Evolutionary conservation across 2,113 vertebrate genomes (phyloP).

Genomic region (Actinemys pallida): DNA sequence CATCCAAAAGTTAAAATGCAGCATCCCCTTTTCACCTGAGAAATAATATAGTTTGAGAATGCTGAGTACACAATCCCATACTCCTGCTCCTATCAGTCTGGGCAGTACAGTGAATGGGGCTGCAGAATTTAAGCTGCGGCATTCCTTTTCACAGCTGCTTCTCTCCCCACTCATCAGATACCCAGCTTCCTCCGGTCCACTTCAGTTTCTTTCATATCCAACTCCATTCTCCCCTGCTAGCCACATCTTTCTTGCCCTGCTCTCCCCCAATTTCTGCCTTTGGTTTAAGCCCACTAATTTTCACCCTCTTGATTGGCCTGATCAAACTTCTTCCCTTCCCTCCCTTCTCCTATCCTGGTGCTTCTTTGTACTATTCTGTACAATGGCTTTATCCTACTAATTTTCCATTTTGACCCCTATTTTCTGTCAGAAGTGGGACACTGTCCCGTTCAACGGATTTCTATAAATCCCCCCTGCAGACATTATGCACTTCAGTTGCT

Average conservation of each 20-base stretch:
- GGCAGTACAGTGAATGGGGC: not conserved
- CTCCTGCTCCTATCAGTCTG: not conserved
- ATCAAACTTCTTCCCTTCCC: too few species aligned
- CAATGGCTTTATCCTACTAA: too few species aligned
- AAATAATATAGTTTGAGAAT: not conserved
- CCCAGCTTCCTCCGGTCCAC: rapidly evolving
- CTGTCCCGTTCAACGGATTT: not conserved
- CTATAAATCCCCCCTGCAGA: not conserved
- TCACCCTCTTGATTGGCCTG: not conserved
- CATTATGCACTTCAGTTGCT: not conserved
- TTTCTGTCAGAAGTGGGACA: not conserved
- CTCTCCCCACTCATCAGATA: not conserved
- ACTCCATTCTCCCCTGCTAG: not conserved
- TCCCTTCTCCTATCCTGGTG: too few species aligned
- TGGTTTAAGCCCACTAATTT: not conserved
- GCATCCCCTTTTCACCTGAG: not conserved
- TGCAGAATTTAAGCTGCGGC: not conserved
- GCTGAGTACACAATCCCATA: not conserved
- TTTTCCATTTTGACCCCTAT: not conserved
- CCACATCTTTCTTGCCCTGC: not conserved
- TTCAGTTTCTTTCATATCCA: not conserved
- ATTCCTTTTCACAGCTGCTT: not conserved
- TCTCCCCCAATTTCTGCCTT: not conserved
- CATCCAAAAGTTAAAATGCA: not conserved
- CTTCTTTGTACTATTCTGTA: too few species aligned